Conservation (phyloP, 2,888 invertebrate species). For the Melanchra persicariae region DNA sequence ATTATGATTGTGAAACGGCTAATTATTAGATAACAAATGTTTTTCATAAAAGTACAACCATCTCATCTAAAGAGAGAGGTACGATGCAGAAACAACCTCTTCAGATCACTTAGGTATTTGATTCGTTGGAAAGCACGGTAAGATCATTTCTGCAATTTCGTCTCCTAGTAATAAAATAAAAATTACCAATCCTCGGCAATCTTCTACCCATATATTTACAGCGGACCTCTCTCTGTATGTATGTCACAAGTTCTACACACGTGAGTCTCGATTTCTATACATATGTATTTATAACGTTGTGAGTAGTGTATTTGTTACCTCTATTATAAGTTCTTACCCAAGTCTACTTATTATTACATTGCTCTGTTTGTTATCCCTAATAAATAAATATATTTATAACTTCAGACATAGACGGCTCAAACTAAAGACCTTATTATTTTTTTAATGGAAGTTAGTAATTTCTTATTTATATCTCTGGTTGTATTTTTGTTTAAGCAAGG, state of each 20-base stretch:
- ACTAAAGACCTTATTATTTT: not conserved
- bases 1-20: no score
- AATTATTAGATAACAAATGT: no score
- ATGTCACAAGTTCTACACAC: conserved; percentile 37
- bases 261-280: not conserved
- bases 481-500: no score
- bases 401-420: conserved; percentile 10
- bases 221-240: conserved; percentile 47
- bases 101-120: not conserved
- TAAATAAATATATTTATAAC: conserved; percentile 14
- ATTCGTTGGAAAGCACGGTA: conserved; percentile 4
- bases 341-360: no score
- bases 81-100: no score
- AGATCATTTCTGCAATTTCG: not conserved
- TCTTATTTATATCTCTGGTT: no score
- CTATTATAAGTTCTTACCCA: no score
- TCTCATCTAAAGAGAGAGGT: no score
- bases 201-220: conserved; percentile 52
- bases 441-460: no score
- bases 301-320: no score
- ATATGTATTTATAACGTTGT: not conserved
- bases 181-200: conserved; percentile 14
- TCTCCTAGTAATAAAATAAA: conserved; percentile 8
- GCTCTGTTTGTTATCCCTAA: no score
- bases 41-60: no score